Base-by-base conservation (phyloP, 2,888 invertebrate genomes). In the Ormia ochracea region DNA sequence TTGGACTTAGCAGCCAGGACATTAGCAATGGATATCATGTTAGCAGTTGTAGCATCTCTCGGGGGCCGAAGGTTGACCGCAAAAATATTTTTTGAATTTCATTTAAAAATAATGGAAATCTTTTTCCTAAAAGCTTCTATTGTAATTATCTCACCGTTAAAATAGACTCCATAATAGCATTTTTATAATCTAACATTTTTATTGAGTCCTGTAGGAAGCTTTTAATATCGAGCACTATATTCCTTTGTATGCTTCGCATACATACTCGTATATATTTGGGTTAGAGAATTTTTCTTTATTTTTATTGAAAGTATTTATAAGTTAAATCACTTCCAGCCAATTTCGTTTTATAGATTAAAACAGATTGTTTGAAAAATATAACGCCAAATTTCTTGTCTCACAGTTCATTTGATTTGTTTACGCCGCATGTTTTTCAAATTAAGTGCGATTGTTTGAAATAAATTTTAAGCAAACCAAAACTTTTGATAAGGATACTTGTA, bases 381-480 rank as follows among this genome's bases (percentile, higher is more conserved):
- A 21, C 26, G n/a, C n/a, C 33, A 23, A 33, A 56, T 58, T 70
- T 75, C 54, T 58, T 70, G 45, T 52, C 58, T 72, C 54, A 73
- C 73, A 69, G 73, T 69, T 73, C 73, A 69, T 77, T 70, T 68
- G 66, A 48, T 75, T 76, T 68, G 65, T 74, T 70, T 72, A 72
- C 63, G 81, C 78, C 73, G 70, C 73, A 78, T 82, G 74, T 84
- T 85, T 82, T 82, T 82, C 82, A 87, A 86, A 88, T 88, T 86
- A 87, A 87, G 87, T 87, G 87, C 87, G 88, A 87, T 87, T 87
- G 86, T 87, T 87, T 84, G 88, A 87, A 88, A 86, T 85, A 85
- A 88, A 87, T 87, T 87, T 87, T 87, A 87, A 85, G 87, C 86
- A 87, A 88, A 87, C 88, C 88, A 87, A 48, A 87, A 88, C 87